Percentiles rank a stretch among this genome's conserved stretches.
phyloP scores from a whole-genome alignment of 2,113 vertebrate genomes.

The Gambusia holbrooki region DNA sequence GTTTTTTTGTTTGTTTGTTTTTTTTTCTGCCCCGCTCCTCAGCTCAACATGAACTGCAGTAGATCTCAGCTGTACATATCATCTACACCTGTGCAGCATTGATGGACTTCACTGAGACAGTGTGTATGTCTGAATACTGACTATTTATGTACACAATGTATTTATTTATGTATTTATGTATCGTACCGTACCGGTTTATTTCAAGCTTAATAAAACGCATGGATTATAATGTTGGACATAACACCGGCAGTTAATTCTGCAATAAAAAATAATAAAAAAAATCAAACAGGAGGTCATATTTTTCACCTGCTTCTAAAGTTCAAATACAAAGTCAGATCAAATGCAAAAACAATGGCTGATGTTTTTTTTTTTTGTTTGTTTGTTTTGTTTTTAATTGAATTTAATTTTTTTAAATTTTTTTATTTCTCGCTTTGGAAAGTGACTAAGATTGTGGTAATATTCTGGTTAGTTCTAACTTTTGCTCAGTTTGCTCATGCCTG shows the following conservation, averaged over 20 bases:
- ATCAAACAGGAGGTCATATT: conserved; percentile 2
- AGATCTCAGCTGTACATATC: conserved; percentile 76
- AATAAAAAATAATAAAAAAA: neutral
- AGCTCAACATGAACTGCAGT: conserved; percentile 78
- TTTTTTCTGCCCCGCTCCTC: conserved; percentile 1
- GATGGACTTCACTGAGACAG: conserved; percentile 78
- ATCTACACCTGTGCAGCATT: conserved; percentile 60
- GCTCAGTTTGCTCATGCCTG: neutral
- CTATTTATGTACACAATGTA: conserved; percentile 74
- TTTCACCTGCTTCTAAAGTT: conserved; percentile 20
- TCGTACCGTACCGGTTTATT: conserved; percentile 64
- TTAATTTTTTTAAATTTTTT: neutral
- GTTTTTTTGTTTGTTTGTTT: too few relatives aligned
- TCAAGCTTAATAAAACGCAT: conserved; percentile 84
- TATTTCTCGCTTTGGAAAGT: neutral
- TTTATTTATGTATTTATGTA: conserved; percentile 71
- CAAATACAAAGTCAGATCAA: conserved; percentile 38
- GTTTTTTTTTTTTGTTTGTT: neutral
- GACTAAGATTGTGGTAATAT: neutral
- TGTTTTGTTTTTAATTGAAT: too few relatives aligned
- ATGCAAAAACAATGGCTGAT: conserved; percentile 17
- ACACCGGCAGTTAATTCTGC: conserved; percentile 46
- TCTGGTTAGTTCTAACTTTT: neutral
- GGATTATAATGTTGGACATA: conserved; percentile 67
- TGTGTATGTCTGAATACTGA: conserved; percentile 73